phyloP scores from a whole-genome alignment of 2,888 invertebrate genomes.

The Hypena proboscidalis region DNA sequence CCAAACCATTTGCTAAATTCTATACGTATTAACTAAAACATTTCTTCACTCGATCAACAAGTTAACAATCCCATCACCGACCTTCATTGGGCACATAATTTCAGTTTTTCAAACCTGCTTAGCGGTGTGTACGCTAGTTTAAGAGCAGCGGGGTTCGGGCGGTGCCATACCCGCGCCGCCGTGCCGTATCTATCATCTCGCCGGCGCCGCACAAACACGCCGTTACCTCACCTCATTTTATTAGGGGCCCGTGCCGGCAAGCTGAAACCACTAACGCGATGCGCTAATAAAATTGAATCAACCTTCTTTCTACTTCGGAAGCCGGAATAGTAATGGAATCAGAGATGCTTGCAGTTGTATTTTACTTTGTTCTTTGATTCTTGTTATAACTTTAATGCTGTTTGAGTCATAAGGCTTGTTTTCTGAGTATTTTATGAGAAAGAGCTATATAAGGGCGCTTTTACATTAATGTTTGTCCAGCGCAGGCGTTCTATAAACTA shows the following conservation, averaged over 20 bases:
- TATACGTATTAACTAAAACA: too few species aligned
- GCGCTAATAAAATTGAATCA: conserved; percentile 62
- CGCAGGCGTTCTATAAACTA: too few species aligned
- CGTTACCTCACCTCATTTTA: conserved; percentile 81
- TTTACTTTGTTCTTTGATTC: too few species aligned
- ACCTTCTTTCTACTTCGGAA: conserved; percentile 51
- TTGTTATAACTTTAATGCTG: too few species aligned
- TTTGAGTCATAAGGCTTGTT: too few species aligned
- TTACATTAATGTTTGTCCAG: too few species aligned
- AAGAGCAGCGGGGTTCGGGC: conserved; percentile 50
- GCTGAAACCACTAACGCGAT: conserved; percentile 61
- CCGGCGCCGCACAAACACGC: conserved; percentile 71
- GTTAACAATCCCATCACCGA: conserved; percentile 9
- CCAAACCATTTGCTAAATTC: too few species aligned
- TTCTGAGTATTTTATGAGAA: too few species aligned
- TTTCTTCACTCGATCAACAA: not conserved
- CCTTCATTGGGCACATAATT: conserved; percentile 31
- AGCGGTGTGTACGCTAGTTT: conserved; percentile 65
- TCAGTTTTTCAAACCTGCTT: conserved; percentile 45
- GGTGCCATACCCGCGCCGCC: conserved; percentile 51
- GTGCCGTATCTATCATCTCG: conserved; percentile 83
- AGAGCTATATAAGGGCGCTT: too few species aligned
- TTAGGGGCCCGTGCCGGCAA: conserved; percentile 67
- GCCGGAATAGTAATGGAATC: conserved; percentile 40
- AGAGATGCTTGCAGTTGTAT: conserved; percentile 26